Conservation (phyloP, 2,113 vertebrate genomes). For the Rhynchopsitta pachyrhyncha region DNA sequence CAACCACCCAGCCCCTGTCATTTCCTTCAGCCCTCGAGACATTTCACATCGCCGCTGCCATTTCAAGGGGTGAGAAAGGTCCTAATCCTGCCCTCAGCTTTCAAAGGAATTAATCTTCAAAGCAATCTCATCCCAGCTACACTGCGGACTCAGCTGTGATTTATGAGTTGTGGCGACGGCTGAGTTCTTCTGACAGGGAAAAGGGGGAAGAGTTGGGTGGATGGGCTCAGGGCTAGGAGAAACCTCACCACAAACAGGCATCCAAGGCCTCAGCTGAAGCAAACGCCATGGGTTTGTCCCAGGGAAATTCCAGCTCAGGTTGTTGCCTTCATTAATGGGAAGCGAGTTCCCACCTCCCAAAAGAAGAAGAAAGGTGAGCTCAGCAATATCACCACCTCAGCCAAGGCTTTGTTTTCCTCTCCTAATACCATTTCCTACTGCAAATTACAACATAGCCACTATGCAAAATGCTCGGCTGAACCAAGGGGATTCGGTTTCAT, state of each 20-base stretch:
- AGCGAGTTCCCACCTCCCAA: not conserved
- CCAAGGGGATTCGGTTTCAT: not conserved
- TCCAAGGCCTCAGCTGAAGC: not conserved
- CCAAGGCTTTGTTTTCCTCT: not conserved
- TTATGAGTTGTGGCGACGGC: not conserved
- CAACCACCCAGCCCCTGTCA: not conserved
- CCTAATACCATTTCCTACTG: accelerated
- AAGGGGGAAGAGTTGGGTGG: not conserved
- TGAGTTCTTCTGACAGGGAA: not conserved
- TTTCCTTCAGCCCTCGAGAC: not conserved
- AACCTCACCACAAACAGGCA: not conserved
- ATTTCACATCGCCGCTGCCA: not conserved
- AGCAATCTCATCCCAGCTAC: not conserved
- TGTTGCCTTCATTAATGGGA: not conserved
- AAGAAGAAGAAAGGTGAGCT: not conserved
- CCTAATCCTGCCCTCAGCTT: slow-evolving; percentile 21
- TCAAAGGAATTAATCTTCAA: slow-evolving; percentile 36
- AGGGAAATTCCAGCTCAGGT: not conserved
- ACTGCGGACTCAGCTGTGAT: not conserved
- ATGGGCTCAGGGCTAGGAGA: not conserved
- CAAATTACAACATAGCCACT: not conserved
- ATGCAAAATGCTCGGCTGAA: accelerated
- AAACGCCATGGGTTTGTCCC: not conserved
- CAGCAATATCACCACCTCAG: not conserved
- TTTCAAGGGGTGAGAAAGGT: slow-evolving; percentile 15